phyloP scores from a whole-genome alignment of 2,113 vertebrate species.

The Oreochromis niloticus region DNA sequence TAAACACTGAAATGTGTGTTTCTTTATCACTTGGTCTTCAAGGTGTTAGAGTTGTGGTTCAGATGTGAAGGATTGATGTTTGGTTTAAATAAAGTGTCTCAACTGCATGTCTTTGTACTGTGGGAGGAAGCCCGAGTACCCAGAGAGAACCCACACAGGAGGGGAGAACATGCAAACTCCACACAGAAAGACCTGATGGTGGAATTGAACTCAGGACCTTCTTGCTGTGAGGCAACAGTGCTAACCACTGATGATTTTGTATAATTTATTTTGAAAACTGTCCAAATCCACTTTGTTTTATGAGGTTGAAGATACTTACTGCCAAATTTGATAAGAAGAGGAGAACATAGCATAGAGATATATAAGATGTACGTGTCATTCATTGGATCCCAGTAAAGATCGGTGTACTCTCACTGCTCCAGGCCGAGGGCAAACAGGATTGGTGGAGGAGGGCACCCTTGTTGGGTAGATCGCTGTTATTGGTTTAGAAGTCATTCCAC shows the following conservation, averaged over 20 bases:
- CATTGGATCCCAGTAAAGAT: background rate
- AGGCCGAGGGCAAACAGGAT: background rate
- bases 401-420: background rate
- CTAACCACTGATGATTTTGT: background rate
- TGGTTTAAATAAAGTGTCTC: background rate
- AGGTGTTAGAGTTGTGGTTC: background rate
- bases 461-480: background rate
- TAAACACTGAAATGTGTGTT: background rate
- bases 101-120: background rate
- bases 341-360: background rate
- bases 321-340: background rate
- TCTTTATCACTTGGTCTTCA: background rate
- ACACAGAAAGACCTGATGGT: background rate
- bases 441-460: background rate
- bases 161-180: background rate
- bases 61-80: background rate
- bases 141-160: background rate
- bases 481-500: background rate
- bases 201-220: background rate
- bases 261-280: rapidly evolving
- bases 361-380: background rate
- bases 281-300: background rate
- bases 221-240: background rate
- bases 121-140: background rate
- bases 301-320: background rate